phyloP scores from a whole-genome alignment of 2,888 invertebrate genomes.

The Ectobius pallidus region DNA sequence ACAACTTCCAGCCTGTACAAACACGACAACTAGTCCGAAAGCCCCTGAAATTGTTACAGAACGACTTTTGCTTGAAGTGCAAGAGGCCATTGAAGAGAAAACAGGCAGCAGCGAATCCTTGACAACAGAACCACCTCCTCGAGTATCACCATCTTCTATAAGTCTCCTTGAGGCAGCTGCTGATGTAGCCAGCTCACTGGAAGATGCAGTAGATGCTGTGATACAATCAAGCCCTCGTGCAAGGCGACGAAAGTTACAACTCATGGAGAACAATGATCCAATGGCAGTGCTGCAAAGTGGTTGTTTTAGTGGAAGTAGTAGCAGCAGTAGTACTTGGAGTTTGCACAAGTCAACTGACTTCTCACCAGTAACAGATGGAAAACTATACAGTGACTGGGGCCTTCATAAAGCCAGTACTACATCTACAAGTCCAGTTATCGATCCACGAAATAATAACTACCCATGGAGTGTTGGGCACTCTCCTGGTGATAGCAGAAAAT shows the following conservation, averaged over 20 bases:
- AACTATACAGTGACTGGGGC: slow-evolving; percentile 31
- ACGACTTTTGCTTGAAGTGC: slow-evolving; percentile 22
- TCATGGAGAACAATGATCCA: slow-evolving; percentile 44
- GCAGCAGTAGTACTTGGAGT: slow-evolving; percentile 58
- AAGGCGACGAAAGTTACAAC: slow-evolving; percentile 57
- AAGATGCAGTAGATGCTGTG: slow-evolving; percentile 71
- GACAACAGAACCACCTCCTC: slow-evolving; percentile 22
- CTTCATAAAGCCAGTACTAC: neutral
- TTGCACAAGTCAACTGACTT: slow-evolving; percentile 55
- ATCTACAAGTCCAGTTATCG: slow-evolving; percentile 13
- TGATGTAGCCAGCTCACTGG: slow-evolving; percentile 67
- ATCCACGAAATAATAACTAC: slow-evolving; percentile 37
- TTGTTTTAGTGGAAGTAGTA: slow-evolving; percentile 55
- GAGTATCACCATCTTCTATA: slow-evolving; percentile 52
- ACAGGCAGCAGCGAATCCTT: slow-evolving; percentile 29
- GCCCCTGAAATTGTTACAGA: slow-evolving; percentile 32
- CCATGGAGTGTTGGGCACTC: slow-evolving; percentile 21
- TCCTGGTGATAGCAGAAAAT: slow-evolving; percentile 30
- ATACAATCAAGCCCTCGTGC: slow-evolving; percentile 67
- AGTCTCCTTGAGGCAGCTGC: slow-evolving; percentile 69
- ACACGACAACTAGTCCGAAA: slow-evolving; percentile 5
- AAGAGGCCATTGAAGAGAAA: slow-evolving; percentile 23
- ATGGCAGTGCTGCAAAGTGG: slow-evolving; percentile 54
- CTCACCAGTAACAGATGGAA: neutral
- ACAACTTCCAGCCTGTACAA: neutral